A percentile compares a stretch with the other conserved stretches of the same genome.
Conservation (phyloP, 2,888 invertebrate genomes). For the Hetaerina titia region DNA sequence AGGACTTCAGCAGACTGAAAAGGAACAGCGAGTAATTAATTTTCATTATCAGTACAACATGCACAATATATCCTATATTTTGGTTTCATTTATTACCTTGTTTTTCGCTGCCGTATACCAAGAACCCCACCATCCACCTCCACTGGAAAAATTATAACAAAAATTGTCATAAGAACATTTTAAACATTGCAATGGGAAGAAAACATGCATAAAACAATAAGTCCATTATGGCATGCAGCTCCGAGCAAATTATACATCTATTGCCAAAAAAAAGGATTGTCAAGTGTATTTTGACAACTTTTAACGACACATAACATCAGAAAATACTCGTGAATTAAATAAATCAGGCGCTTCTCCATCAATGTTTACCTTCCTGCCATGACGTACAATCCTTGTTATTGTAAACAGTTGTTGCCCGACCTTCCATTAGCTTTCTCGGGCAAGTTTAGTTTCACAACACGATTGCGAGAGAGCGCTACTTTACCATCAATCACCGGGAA, state of each 20-base stretch:
- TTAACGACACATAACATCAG: background rate
- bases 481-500: background rate
- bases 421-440: constrained; percentile 61
- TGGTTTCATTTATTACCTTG: constrained; percentile 76
- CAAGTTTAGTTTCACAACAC: background rate
- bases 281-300: background rate
- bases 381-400: constrained; percentile 62
- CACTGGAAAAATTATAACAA: background rate
- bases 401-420: constrained; percentile 65
- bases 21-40: constrained; percentile 70
- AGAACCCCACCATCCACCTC: constrained; percentile 81
- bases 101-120: constrained; percentile 81
- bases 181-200: background rate
- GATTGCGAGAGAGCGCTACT: constrained; percentile 13
- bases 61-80: constrained; percentile 47
- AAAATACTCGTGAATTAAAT: background rate
- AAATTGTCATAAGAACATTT: background rate
- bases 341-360: background rate
- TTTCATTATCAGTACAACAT: background rate
- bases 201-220: background rate
- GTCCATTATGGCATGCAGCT: background rate
- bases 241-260: background rate
- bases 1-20: constrained; percentile 86
- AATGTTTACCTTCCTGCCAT: constrained; percentile 63
- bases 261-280: background rate